Base-by-base conservation (phyloP, 2,113 vertebrate species). In the Chunga burmeisteri region DNA sequence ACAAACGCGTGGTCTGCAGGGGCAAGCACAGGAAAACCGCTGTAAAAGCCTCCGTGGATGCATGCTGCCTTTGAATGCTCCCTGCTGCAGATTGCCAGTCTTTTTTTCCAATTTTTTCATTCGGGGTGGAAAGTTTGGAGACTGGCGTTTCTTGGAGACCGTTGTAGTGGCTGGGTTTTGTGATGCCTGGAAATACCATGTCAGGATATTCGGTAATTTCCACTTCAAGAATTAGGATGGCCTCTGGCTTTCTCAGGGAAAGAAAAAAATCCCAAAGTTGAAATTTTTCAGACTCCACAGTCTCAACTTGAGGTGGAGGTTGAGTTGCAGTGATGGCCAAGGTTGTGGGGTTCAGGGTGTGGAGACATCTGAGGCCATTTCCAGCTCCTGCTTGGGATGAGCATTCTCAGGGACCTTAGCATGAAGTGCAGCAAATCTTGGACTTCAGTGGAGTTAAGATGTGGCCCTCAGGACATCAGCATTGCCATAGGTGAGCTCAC, bases 1-100 rank as follows among this genome's bases (percentile, higher is more conserved):
- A 65, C 38, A 73, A 62, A 77, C 1, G 0, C 1, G 1, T 22
- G 23, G 5, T 63, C 49, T 27, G 12, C 0, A 5, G 46, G 44
- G 40, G 6, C 19, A 70, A 65, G 27, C 18, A 27, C 0, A 0
- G 53, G 65, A 62, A 72, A 74, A 47, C 3, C 19, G 36, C 29
- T 82, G 58, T 46, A 56, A 65, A 49, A 67, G 2, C 29, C 50
- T 49, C 21, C 7, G 8, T 4, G 20, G 34, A 42, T 47, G 32
- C 18, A 32, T 0, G 0, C 12, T 52, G 11, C 40, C 4, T 82
- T 62, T 52, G 68, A 81, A 55, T 22, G 13, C 18, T 55, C 40
- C 52, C 21, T 52, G 47, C 7, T 53, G n/a, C 32, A 49, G 56
- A 27, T 5, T 9, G 19, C 5, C 26, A 61, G 16, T 11, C 15